Evolutionary conservation across 2,888 invertebrate genomes (phyloP), one percentile per base, ranked within the genome.

Genomic region (Panzeria rudis): DNA sequence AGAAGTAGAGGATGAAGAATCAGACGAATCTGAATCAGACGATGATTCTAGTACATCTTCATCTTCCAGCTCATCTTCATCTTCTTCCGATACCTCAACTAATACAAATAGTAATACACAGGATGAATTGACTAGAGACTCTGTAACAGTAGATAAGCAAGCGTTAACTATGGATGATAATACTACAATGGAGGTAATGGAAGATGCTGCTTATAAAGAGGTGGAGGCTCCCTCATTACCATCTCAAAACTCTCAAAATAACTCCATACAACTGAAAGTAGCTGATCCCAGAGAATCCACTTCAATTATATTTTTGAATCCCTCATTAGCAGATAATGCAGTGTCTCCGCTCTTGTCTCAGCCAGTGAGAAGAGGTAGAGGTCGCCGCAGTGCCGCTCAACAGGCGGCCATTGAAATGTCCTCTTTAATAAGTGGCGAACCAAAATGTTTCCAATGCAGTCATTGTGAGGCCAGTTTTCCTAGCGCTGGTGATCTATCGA

Each of bases 401-500:
- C 86, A 86, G 15, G 88, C 88, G 0, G 87, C 88, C 3, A 88
- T 88, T 2, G 89, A 89, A 62, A 76, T 90, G 50, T 84, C 86
- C 6, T 86, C 87, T 8, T 73, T 87, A 41, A 79, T 86, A 13
- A 78, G 87, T 79, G 89, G 88, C 1, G 87, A 88, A 0, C 90
- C 90, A 17, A 91, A 91, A 62, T 91, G 92, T 75, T 92, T 92
- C 78, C 92, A 92, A 80, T 92, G 92, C 82, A 88, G 91, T 0
- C 92, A 92, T 73, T 93, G 93, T 68, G 93, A 92, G 66, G 91
- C 90, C 0, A 92, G 92, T 5, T 93, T 92, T 78, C 91, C 89
- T 4, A 93, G 91, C 83, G 93, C 93, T 61, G 93, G 93, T 0
- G 93, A 93, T 87, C 88, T 93, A n/a, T 93, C 93, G 0, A 93